Evolutionary conservation across 1,140 invertebrate species (phyloP).

Genomic region (Drosophila pachea): DNA sequence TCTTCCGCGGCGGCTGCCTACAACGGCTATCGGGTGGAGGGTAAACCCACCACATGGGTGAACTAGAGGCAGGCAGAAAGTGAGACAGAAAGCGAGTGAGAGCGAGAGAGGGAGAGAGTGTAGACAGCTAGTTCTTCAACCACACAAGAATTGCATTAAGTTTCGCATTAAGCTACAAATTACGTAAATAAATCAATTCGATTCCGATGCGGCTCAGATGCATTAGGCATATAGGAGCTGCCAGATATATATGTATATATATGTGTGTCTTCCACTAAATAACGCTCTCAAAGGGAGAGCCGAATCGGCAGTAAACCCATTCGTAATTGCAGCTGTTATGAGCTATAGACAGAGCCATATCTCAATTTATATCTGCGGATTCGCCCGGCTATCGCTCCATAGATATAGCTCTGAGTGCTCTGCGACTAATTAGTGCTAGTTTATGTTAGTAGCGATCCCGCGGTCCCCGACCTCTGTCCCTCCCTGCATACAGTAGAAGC

Average conservation of each 20-base stretch:
- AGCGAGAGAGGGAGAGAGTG: neutral
- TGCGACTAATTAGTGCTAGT: neutral
- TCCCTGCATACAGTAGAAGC: no score
- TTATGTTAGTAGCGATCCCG: no score
- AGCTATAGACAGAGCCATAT: no score
- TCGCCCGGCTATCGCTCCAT: no score
- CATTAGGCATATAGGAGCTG: neutral
- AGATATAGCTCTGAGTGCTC: neutral
- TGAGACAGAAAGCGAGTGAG: neutral
- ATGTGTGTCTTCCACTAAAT: no score
- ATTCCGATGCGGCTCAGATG: constrained; percentile 36
- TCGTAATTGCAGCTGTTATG: no score
- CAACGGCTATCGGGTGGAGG: constrained; percentile 77
- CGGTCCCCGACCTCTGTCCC: no score
- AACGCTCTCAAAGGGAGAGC: no score
- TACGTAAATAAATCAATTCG: constrained; percentile 52
- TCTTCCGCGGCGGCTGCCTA: constrained; percentile 67
- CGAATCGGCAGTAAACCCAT: no score
- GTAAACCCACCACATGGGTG: constrained; percentile 76
- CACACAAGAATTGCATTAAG: constrained; percentile 22
- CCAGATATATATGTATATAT: no score
- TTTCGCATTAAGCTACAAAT: constrained; percentile 46
- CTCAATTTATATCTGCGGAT: no score
- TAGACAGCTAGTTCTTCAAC: constrained; percentile 24
- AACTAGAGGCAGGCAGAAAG: constrained; percentile 44